Evolutionary conservation across 2,113 vertebrate genomes (phyloP), one percentile per base, ranked within the genome.

Genomic region (Raja brachyura): DNA sequence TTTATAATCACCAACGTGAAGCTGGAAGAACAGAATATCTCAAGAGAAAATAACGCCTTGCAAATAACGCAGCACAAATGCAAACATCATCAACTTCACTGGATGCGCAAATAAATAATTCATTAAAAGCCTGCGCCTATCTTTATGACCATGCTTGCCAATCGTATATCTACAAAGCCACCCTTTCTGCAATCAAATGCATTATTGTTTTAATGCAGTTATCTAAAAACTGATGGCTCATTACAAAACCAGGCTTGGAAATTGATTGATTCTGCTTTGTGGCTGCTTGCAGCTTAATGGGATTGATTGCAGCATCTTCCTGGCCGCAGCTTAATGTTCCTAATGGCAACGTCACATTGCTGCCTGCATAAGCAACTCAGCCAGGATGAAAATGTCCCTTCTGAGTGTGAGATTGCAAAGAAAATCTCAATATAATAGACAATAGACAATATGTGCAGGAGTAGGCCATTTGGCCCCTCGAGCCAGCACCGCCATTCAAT

Each of bases 191-290:
- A 31, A 86, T 31, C 28, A 88, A 61, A 66, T 63, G 7, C 16
- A 31, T 88, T 88, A 63, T 63, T 63, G 83, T 61, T 66, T 88
- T 66, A 88, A 88, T 66, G 63, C 7, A 88, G 59, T n/a, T 88
- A 63, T 88, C 83, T 88, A 66, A 66, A 66, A 88, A 88, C n/a
- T 86, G 83, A 88, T 88, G 83, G 83, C 59, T 88, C 83, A 88
- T 88, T 88, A 88, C 28, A 31, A 88, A 63, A 66, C 59, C 59
- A 31, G 59, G 11, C 14, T 88, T 88, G 28, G 63, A 59, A 66
- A 88, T 88, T n/a, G 31, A 88, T 88, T 22, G 83, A 88, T 88
- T 86, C 13, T 31, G 83, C 83, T 88, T 88, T 88, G 83, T 66
- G 83, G 81, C 28, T 88, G 63, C 61, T 66, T 88, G 83, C 59